These are phyloP conservation scores for Leptestheria dahalacensis DNA, from an alignment of 1,140 invertebrate species.

Conservation along the genomic window DNA sequence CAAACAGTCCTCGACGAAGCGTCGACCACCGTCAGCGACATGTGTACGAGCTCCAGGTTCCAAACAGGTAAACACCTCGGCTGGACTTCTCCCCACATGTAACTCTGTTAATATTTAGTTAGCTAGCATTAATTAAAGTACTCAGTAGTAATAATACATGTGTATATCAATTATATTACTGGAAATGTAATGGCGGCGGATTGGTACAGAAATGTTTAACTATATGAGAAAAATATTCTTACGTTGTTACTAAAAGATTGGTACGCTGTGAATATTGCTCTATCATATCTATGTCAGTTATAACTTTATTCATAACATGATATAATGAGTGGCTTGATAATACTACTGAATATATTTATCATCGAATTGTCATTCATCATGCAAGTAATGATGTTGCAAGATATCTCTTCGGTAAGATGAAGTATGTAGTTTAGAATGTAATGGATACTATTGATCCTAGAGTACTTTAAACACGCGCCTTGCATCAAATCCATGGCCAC, in stretches of 20 bases:
- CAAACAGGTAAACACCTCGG: slow-evolving; percentile 9
- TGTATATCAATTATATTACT: no score
- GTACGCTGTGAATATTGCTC: no score
- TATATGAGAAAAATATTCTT: no score
- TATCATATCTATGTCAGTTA: no score
- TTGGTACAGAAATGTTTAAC: no score
- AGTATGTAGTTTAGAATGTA: background rate
- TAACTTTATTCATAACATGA: no score
- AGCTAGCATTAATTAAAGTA: background rate
- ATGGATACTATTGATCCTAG: background rate
- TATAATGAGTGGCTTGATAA: no score
- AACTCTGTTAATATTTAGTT: background rate
- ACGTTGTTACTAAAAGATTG: no score
- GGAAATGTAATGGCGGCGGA: no score
- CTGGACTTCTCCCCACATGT: background rate
- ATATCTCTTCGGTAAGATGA: background rate
- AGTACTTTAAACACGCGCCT: slow-evolving; percentile 12
- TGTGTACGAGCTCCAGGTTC: slow-evolving; percentile 9
- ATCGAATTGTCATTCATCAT: no score
- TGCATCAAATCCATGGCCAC: slow-evolving; percentile 15
- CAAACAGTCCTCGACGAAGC: slow-evolving; percentile 11
- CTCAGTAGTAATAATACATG: background rate
- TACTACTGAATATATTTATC: no score
- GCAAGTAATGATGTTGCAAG: background rate
- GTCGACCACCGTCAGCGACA: slow-evolving; percentile 4